phyloP scores from a whole-genome alignment of 1,140 invertebrate genomes.

The Ditylenchus dipsaci region DNA sequence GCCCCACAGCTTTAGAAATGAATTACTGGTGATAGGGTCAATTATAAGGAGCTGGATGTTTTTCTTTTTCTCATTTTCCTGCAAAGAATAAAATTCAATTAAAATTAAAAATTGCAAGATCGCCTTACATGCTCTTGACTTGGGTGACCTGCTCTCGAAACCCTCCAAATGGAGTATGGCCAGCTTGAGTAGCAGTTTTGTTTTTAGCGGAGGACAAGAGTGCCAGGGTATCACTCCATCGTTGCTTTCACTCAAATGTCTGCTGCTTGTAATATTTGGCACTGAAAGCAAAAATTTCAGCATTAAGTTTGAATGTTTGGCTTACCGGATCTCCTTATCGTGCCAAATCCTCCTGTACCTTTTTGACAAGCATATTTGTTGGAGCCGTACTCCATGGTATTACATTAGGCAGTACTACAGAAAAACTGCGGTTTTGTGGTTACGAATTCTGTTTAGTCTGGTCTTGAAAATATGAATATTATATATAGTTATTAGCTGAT shows the following conservation, averaged over 20 bases:
- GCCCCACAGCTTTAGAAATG: slow-evolving; percentile 11
- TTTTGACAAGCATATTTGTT: slow-evolving; percentile 39
- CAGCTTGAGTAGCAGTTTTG: slow-evolving; percentile 24
- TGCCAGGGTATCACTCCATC: slow-evolving; percentile 30
- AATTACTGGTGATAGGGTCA: slow-evolving; percentile 29
- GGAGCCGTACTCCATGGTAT: slow-evolving; percentile 36
- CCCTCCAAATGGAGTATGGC: slow-evolving; percentile 26
- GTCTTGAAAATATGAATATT: neutral
- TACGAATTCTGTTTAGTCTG: neutral
- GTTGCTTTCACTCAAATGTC: slow-evolving; percentile 15
- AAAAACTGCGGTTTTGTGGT: neutral
- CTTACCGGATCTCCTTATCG: slow-evolving; percentile 20
- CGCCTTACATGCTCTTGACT: slow-evolving; percentile 21
- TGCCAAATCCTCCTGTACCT: slow-evolving; percentile 27
- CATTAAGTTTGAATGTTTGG: neutral
- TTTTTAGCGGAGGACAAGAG: slow-evolving; percentile 29
- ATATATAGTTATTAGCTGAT: no score
- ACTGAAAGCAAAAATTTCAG: slow-evolving; percentile 16
- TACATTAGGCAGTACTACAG: slow-evolving; percentile 24
- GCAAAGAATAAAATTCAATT: neutral
- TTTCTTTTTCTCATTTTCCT: slow-evolving; percentile 33
- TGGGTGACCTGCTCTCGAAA: slow-evolving; percentile 26
- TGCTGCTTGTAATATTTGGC: slow-evolving; percentile 23
- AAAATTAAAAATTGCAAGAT: no score
- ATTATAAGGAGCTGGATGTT: slow-evolving; percentile 23